A percentile compares a stretch with the other conserved stretches of the same genome.
Evolutionary conservation across 2,888 invertebrate genomes (phyloP).

Genomic region (Lithosia quadra): DNA sequence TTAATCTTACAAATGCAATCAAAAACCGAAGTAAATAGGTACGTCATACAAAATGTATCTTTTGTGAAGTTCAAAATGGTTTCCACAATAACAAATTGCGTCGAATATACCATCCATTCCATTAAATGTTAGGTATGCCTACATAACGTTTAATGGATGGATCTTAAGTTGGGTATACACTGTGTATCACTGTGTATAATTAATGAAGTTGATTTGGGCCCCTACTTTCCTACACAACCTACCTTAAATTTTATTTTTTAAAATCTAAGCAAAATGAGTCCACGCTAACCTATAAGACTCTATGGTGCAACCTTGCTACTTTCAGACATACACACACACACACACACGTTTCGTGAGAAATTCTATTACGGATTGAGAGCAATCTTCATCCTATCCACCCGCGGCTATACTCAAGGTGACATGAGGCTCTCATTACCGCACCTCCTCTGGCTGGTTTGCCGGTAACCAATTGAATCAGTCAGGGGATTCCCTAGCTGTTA

Average conservation of each 20-base stretch:
- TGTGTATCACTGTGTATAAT: too few species aligned
- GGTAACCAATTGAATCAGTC: not conserved
- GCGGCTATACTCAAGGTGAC: not conserved
- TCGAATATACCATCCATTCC: constrained; percentile 20
- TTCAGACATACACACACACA: not conserved
- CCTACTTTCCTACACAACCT: too few species aligned
- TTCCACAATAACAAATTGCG: constrained; percentile 35
- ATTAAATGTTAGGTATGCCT: too few species aligned
- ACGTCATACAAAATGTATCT: constrained; percentile 35
- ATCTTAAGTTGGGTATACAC: too few species aligned
- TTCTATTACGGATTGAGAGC: not conserved
- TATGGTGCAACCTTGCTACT: not conserved
- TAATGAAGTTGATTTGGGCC: too few species aligned
- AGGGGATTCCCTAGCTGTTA: not conserved
- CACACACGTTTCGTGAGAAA: not conserved
- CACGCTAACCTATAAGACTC: not conserved
- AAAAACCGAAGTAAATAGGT: constrained; percentile 35
- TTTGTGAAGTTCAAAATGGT: constrained; percentile 42
- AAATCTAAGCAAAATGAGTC: too few species aligned
- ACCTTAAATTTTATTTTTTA: too few species aligned
- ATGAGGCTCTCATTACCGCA: not conserved
- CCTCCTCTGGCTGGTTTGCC: not conserved
- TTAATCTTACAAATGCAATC: constrained; percentile 51
- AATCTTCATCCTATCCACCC: not conserved
- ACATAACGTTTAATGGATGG: too few species aligned